Conservation (phyloP, 64 coral and sea anemone genomes). For the Stichodactyla helianthus region DNA sequence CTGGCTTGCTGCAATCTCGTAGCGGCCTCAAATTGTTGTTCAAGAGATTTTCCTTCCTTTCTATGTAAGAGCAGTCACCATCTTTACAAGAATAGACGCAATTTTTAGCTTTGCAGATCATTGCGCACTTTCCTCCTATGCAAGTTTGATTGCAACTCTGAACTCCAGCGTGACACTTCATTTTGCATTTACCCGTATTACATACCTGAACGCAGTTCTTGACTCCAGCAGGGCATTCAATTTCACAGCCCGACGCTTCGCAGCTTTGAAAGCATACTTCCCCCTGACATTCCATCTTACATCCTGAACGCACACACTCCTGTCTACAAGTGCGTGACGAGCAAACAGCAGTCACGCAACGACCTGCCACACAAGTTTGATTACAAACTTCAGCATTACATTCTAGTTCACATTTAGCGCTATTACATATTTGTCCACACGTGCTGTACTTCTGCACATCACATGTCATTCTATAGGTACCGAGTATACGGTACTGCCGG, state of each 20-base stretch:
- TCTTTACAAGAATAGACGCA: slow-evolving; percentile 57
- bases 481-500: slow-evolving; percentile 49
- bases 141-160: slow-evolving; percentile 64
- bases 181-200: slow-evolving; percentile 59
- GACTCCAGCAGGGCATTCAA: slow-evolving; percentile 39
- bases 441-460: not conserved
- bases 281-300: slow-evolving; percentile 63
- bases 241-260: slow-evolving; percentile 44
- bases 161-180: slow-evolving; percentile 60
- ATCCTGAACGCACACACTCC: slow-evolving; percentile 47
- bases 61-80: slow-evolving; percentile 45
- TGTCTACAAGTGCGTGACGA: slow-evolving; percentile 50
- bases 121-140: slow-evolving; percentile 60
- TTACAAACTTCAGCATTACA: slow-evolving; percentile 51
- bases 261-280: slow-evolving; percentile 57
- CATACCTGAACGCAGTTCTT: slow-evolving; percentile 62
- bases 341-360: slow-evolving; percentile 49
- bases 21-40: slow-evolving; percentile 25
- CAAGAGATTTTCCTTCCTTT: not conserved
- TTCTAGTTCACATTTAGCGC: slow-evolving; percentile 49
- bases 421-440: slow-evolving; percentile 79
- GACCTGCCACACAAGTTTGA: slow-evolving; percentile 67
- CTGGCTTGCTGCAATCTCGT: slow-evolving; percentile 38
- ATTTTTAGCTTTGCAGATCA: slow-evolving; percentile 67
- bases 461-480: slow-evolving; percentile 33